Percentiles rank a stretch among this genome's conserved stretches.
These are phyloP conservation scores for Montipora efflorescens DNA, from an alignment of 64 coral and sea anemone species.

Conservation along the genomic window DNA sequence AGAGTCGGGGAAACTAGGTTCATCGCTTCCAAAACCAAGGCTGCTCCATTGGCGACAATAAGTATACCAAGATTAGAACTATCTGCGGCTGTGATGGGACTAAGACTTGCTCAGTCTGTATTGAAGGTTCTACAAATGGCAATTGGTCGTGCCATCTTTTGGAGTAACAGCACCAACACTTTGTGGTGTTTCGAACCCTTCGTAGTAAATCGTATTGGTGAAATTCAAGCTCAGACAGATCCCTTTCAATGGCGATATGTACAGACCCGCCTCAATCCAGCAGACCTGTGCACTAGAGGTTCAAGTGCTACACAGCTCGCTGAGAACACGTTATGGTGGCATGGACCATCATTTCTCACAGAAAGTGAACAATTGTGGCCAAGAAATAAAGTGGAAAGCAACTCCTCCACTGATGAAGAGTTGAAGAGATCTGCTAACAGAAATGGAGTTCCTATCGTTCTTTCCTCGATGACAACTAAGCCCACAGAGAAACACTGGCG, in stretches of 20 bases:
- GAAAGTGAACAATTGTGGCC: slow-evolving; percentile 25
- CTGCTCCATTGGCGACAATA: slow-evolving; percentile 26
- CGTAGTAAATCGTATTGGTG: slow-evolving; percentile 38
- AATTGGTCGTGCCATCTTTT: not conserved
- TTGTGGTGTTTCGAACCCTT: slow-evolving; percentile 63
- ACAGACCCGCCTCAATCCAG: slow-evolving; percentile 39
- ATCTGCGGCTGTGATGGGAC: slow-evolving; percentile 60
- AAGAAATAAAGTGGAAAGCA: not conserved
- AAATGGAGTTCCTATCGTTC: not conserved
- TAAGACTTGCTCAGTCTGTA: slow-evolving; percentile 30
- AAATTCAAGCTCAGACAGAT: slow-evolving; percentile 44
- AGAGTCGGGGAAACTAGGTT: slow-evolving; percentile 17
- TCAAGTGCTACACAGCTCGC: slow-evolving; percentile 29
- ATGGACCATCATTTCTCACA: slow-evolving; percentile 42
- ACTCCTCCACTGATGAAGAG: slow-evolving; percentile 3
- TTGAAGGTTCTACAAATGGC: slow-evolving; percentile 20
- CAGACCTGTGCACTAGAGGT: slow-evolving; percentile 58
- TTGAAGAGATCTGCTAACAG: not conserved
- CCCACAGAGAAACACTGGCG: slow-evolving; percentile 16
- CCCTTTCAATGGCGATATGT: slow-evolving; percentile 58
- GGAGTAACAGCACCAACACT: slow-evolving; percentile 48
- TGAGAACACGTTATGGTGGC: slow-evolving; percentile 24
- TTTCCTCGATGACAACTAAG: slow-evolving; percentile 6
- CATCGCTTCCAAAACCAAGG: slow-evolving; percentile 53
- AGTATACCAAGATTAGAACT: slow-evolving; percentile 67